Conservation (phyloP, 2,888 invertebrate species). For the Lathronympha strigana region DNA sequence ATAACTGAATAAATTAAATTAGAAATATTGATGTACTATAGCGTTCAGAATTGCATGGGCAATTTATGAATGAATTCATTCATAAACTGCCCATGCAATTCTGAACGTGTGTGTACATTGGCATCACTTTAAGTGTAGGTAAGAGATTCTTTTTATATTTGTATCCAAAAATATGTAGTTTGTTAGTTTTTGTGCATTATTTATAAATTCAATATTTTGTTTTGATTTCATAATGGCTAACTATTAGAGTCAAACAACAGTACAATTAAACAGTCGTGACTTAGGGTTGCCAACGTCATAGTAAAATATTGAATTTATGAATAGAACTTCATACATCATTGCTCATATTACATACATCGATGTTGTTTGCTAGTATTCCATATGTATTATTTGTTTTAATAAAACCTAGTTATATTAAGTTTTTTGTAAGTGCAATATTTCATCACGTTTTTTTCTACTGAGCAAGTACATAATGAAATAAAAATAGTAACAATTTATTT, state of each 20-base stretch:
- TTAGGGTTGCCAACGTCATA: slow-evolving; percentile 18
- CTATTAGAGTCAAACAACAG: neutral
- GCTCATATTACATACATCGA: slow-evolving; percentile 78
- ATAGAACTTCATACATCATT: slow-evolving; percentile 49
- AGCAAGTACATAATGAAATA: slow-evolving; percentile 35
- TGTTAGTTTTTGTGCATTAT: slow-evolving; percentile 21
- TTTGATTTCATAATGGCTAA: slow-evolving; percentile 4
- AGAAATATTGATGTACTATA: slow-evolving; percentile 48
- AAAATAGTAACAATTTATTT: slow-evolving; percentile 43
- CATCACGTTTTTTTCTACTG: slow-evolving; percentile 47
- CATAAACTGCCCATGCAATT: too few species aligned
- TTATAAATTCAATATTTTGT: slow-evolving; percentile 21
- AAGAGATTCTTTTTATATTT: slow-evolving; percentile 41
- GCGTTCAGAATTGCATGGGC: too few species aligned
- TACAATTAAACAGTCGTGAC: neutral
- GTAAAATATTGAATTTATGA: slow-evolving; percentile 43
- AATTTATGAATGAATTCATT: too few species aligned
- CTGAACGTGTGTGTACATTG: too few species aligned
- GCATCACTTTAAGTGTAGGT: slow-evolving; percentile 57
- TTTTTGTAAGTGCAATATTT: slow-evolving; percentile 49
- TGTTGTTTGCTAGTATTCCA: slow-evolving; percentile 54
- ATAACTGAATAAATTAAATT: slow-evolving; percentile 66
- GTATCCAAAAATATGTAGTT: slow-evolving; percentile 25
- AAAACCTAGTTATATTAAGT: slow-evolving; percentile 43
- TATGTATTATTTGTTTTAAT: slow-evolving; percentile 39